Percentiles rank a stretch among this genome's conserved stretches.
Conservation (phyloP, 1,140 invertebrate species). For the Chrysoperla carnea region DNA sequence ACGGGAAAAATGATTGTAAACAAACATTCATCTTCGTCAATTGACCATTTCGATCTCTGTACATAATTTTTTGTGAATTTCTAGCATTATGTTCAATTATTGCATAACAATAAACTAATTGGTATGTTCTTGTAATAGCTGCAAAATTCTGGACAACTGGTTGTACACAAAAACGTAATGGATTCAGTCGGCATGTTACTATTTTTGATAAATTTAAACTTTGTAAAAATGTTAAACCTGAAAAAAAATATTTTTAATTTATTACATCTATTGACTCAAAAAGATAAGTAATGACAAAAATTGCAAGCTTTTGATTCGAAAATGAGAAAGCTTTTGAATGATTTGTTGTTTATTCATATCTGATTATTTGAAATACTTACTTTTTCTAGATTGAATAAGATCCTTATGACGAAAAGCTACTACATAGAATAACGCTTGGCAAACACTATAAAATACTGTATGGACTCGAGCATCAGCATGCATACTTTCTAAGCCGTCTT, state of each 20-base stretch:
- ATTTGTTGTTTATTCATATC: neutral
- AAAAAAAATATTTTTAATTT: conserved; percentile 19
- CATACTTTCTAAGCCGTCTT: conserved; percentile 27
- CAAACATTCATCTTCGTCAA: conserved; percentile 21
- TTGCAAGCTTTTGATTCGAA: conserved; percentile 1
- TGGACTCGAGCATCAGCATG: conserved; percentile 45
- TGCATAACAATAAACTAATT: conserved; percentile 81
- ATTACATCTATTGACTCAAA: no score
- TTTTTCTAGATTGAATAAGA: conserved; percentile 52
- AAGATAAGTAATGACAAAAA: conserved; percentile 3
- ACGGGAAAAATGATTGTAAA: conserved; percentile 60
- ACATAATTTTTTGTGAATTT: conserved; percentile 37
- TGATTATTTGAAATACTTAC: conserved; percentile 36
- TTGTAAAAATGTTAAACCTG: conserved; percentile 62
- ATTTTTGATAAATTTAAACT: conserved; percentile 68
- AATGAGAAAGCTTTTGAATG: no score
- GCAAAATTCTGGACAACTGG: conserved; percentile 71
- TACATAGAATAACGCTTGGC: conserved; percentile 80
- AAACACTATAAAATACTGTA: conserved; percentile 73
- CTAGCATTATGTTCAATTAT: conserved; percentile 73
- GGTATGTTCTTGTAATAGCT: conserved; percentile 64
- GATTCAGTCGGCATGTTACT: conserved; percentile 70
- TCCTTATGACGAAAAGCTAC: conserved; percentile 76
- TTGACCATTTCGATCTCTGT: conserved; percentile 23
- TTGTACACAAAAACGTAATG: conserved; percentile 57